phyloP scores from a whole-genome alignment of 1,140 invertebrate species.

The Uloborus diversus region DNA sequence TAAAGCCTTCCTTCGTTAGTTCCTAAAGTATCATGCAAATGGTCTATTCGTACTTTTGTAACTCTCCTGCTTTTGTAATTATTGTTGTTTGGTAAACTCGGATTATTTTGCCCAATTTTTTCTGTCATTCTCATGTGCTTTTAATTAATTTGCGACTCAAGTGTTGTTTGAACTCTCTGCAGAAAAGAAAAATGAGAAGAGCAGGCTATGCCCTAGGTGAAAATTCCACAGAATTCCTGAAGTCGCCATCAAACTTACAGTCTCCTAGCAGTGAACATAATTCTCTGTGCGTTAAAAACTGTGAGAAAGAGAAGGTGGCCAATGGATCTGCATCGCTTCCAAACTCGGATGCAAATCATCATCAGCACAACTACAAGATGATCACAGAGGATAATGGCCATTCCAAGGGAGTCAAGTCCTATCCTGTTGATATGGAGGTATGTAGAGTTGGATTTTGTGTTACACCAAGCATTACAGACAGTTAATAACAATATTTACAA shows the following conservation, averaged over 20 bases:
- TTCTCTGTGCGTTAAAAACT: slow-evolving; percentile 1
- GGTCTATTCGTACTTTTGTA: too few relatives aligned
- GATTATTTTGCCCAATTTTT: too few relatives aligned
- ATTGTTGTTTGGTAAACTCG: too few relatives aligned
- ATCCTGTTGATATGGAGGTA: slow-evolving; percentile 23
- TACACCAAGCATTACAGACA: too few relatives aligned
- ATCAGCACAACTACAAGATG: slow-evolving; percentile 39
- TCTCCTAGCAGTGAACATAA: background rate
- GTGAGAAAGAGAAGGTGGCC: slow-evolving; percentile 11
- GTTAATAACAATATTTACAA: too few relatives aligned
- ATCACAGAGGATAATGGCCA: slow-evolving; percentile 3
- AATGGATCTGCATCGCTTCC: slow-evolving; percentile 6
- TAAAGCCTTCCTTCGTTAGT: too few relatives aligned
- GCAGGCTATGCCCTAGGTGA: background rate
- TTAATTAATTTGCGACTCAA: background rate
- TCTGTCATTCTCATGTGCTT: too few relatives aligned
- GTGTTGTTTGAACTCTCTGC: too few relatives aligned
- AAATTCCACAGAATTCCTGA: slow-evolving; percentile 37
- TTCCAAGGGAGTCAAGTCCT: slow-evolving; percentile 10
- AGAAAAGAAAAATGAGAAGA: slow-evolving; percentile 34
- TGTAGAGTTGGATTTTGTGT: background rate
- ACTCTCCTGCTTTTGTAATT: too few relatives aligned
- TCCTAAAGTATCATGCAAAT: too few relatives aligned
- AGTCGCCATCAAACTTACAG: slow-evolving; percentile 5
- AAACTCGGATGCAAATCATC: slow-evolving; percentile 17